Base-by-base conservation (phyloP, 2,113 vertebrate species). In the Brachypteracias leptosomus region DNA sequence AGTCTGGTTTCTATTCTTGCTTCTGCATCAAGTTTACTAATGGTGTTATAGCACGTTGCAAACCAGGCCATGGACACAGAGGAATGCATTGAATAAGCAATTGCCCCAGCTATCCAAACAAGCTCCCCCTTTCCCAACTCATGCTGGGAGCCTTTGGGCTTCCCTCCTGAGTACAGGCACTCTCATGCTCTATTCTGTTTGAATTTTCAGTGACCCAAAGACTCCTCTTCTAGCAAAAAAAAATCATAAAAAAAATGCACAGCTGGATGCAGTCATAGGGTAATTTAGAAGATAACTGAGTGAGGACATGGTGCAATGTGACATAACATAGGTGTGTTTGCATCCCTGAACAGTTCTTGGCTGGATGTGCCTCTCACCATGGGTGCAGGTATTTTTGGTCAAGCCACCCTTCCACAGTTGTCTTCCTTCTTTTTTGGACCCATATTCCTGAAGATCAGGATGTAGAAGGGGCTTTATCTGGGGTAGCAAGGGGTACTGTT, bases 71-170 rank as follows among this genome's bases (percentile, higher is more conserved):
- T 16, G 47, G 76, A 70, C 51, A 55, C 47, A 86, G 44, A 89
- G 28, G 90, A 89, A 90, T 86, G 29, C 31, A 24, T 10, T 90
- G 76, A 94, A 81, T 72, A 92, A 90, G 68, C 83, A 88, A 78
- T 42, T 92, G 38, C 25, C 24, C 26, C 88, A 91, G 55, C 71
- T 95, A 93, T 90, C 38, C 67, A 93, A 92, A 91, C 35, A 95
- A 90, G 29, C 54, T 80, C 9, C 24, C 44, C 28, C 47, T 84
- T 81, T 75, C 35, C 25, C 61, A 89, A 16, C 16, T 25, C 25
- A 11, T 90, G 26, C 55, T 84, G 42, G 33, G 42, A 90, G 26
- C 25, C 26, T 61, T 73, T 78, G 52, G 15, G 21, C 20, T 71
- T 18, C 16, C 19, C 4, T 14, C 22, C 6, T 4, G 4, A 57